Evolutionary conservation across 2,797 vertebrate genomes (phyloP).

Genomic region (Podarcis siculus): DNA sequence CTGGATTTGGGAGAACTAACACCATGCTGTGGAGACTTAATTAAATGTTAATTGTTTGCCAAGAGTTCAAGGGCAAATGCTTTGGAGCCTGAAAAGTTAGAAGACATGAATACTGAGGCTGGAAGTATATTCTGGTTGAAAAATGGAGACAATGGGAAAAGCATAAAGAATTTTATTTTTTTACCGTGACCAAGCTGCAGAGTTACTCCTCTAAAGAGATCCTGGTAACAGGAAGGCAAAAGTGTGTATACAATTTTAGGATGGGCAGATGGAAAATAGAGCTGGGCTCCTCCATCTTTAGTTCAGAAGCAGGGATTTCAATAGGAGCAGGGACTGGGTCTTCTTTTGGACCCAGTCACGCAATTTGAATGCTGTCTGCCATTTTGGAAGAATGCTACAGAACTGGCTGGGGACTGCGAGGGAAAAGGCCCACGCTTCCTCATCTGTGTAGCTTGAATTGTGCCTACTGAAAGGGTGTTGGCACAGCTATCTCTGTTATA

Average conservation of each 20-base stretch:
- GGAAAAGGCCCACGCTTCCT: background rate
- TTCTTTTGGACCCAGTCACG: background rate
- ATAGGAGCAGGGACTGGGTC: background rate
- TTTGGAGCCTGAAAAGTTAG: conserved; percentile 65
- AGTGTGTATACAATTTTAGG: background rate
- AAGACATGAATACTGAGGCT: conserved; percentile 63
- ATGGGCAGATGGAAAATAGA: background rate
- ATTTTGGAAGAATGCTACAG: background rate
- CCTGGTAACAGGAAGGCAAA: conserved; percentile 9
- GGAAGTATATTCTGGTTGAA: conserved; percentile 66
- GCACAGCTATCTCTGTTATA: background rate
- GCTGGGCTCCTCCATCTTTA: background rate
- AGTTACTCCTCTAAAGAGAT: conserved; percentile 29
- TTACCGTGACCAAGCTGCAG: conserved; percentile 64
- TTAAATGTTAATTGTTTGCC: conserved; percentile 67
- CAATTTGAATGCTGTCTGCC: background rate
- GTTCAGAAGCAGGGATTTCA: no score
- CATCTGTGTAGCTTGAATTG: background rate
- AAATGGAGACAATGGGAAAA: conserved; percentile 62
- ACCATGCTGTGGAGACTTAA: conserved; percentile 52
- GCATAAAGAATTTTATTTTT: conserved; percentile 63
- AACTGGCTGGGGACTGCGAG: background rate
- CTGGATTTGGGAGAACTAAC: conserved; percentile 53
- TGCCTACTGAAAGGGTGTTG: background rate
- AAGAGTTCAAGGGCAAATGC: conserved; percentile 54